These are phyloP conservation scores for Drosophila ohnishii DNA, from an alignment of 1,140 invertebrate species.

Conservation along the genomic window DNA sequence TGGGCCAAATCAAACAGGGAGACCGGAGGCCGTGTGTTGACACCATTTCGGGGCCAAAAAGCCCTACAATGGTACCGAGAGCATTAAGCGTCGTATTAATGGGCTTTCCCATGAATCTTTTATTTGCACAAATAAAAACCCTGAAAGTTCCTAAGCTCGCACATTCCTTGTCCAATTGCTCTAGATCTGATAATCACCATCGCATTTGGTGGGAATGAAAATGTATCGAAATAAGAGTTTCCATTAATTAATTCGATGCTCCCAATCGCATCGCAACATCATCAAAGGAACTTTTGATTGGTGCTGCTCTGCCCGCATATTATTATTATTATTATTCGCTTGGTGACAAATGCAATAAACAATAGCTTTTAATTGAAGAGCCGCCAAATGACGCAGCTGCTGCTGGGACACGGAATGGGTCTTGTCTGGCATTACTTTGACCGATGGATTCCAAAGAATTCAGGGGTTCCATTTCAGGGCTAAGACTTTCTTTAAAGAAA, in stretches of 20 bases:
- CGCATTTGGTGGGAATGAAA: slow-evolving; percentile 34
- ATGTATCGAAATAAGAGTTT: slow-evolving; percentile 36
- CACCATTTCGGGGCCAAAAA: slow-evolving; percentile 51
- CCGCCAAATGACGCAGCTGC: slow-evolving; percentile 32
- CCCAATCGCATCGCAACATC: slow-evolving; percentile 38
- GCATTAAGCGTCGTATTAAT: slow-evolving; percentile 57
- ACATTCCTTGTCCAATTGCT: slow-evolving; percentile 49
- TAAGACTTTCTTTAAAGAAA: background rate
- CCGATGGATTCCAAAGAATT: slow-evolving; percentile 3
- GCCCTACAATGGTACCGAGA: slow-evolving; percentile 56
- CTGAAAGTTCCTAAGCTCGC: slow-evolving; percentile 10
- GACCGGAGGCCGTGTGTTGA: slow-evolving; percentile 25
- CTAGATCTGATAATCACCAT: slow-evolving; percentile 53
- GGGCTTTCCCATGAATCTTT: slow-evolving; percentile 74
- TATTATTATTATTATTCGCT: slow-evolving; percentile 12
- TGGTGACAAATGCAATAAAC: slow-evolving; percentile 75
- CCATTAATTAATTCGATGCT: slow-evolving; percentile 54
- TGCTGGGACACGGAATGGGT: slow-evolving; percentile 22
- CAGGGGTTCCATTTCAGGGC: no score
- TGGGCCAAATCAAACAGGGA: slow-evolving; percentile 33
- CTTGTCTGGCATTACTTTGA: slow-evolving; percentile 4
- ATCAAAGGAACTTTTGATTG: slow-evolving; percentile 64
- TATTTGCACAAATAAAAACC: slow-evolving; percentile 53
- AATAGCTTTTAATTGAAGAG: slow-evolving; percentile 69
- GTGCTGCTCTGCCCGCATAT: slow-evolving; percentile 49